Percentiles rank a stretch among this genome's conserved stretches.
phyloP scores from a whole-genome alignment of 2,797 vertebrate species.

The Rhincodon typus region DNA sequence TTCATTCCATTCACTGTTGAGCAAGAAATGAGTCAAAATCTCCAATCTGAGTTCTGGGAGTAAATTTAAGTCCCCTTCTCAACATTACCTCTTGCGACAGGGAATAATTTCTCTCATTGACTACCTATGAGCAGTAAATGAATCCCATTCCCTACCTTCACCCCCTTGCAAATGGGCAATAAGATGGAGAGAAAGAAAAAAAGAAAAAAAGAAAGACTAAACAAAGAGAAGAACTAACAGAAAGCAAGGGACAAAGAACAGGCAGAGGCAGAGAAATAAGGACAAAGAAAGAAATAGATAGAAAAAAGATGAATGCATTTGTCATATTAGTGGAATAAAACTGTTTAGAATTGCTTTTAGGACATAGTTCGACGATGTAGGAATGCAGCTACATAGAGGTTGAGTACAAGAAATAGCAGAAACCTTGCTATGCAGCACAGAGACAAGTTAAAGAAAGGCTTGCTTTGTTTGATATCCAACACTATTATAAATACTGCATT shows the following conservation, averaged over 20 bases:
- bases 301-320: not conserved
- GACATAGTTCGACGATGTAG: not conserved
- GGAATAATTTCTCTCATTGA: not conserved
- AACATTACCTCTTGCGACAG: not conserved
- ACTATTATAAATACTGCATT: constrained; percentile 34
- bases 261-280: not conserved
- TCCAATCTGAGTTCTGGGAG: not conserved
- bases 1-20: not conserved
- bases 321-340: not conserved
- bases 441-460: constrained; percentile 3
- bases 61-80: not conserved
- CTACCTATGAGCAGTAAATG: not conserved
- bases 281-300: not conserved
- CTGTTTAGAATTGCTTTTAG: not conserved
- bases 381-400: no score
- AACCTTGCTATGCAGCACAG: not conserved
- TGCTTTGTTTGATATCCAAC: constrained; percentile 4
- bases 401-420: not conserved
- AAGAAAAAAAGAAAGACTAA: not conserved
- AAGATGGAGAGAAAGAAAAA: not conserved
- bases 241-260: not conserved
- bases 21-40: not conserved
- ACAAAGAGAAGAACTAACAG: not conserved
- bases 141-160: not conserved
- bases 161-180: not conserved